Percentiles rank a stretch among this genome's conserved stretches.
phyloP scores from a whole-genome alignment of 2,113 vertebrate species.

The Entelurus aequoreus region DNA sequence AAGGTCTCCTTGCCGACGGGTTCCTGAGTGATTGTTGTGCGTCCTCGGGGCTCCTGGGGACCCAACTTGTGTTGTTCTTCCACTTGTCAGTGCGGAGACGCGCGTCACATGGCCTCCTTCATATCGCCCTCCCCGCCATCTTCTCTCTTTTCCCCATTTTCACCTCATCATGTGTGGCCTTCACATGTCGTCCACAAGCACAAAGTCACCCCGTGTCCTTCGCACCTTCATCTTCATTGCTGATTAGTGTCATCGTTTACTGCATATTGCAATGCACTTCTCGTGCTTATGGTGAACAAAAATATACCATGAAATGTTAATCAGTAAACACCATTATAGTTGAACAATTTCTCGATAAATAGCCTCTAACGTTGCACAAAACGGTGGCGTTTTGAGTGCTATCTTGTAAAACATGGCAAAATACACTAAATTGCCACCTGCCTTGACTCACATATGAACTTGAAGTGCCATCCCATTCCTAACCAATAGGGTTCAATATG shows the following conservation, averaged over 20 bases:
- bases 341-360: no score
- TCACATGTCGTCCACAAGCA: not conserved
- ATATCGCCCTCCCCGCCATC: not conserved
- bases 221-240: not conserved
- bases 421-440: no score
- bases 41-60: constrained; percentile 28
- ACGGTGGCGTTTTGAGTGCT: no score
- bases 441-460: no score
- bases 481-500: no score
- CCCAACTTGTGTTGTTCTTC: constrained; percentile 41
- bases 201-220: not conserved
- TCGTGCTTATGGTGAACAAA: no score
- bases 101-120: constrained; percentile 30
- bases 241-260: not conserved
- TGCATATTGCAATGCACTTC: not conserved
- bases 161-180: constrained; percentile 2
- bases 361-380: no score
- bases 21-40: constrained; percentile 16
- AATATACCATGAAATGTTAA: no score
- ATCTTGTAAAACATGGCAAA: no score
- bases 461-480: no score
- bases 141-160: constrained; percentile 12
- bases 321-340: no score
- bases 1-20: constrained; percentile 58
- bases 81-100: constrained; percentile 42